These are phyloP conservation scores for Brachyistius frenatus DNA, from an alignment of 2,113 vertebrate species.

Conservation along the genomic window DNA sequence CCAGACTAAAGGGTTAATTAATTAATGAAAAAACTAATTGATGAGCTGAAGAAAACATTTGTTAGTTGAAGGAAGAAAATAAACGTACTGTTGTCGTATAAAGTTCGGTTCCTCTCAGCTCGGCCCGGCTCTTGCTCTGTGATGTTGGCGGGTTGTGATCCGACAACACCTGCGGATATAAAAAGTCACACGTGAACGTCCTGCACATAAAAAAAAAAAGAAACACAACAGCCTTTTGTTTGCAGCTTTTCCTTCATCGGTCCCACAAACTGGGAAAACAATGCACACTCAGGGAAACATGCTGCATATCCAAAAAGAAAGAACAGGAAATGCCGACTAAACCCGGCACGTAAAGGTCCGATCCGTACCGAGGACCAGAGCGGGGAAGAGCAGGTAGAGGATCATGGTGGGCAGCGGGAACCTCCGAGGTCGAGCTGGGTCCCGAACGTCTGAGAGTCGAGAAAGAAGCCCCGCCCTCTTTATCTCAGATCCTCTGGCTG, in stretches of 20 bases:
- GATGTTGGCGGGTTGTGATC: constrained; percentile 20
- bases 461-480: constrained; percentile 62
- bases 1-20: too few relatives aligned
- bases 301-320: constrained; percentile 1
- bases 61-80: neutral
- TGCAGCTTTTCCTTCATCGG: neutral
- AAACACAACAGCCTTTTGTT: neutral
- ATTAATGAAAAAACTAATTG: too few relatives aligned
- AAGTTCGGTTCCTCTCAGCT: constrained; percentile 23
- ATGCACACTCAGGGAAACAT: constrained; percentile 10
- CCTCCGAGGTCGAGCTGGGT: neutral
- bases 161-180: constrained; percentile 41
- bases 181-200: neutral
- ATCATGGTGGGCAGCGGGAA: constrained; percentile 48
- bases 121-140: neutral
- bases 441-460: neutral
- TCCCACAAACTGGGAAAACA: constrained; percentile 3
- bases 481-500: constrained; percentile 13
- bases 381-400: constrained; percentile 37
- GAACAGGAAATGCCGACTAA: constrained; percentile 47
- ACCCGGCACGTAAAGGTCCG: neutral
- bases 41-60: too few relatives aligned
- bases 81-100: constrained; percentile 33
- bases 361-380: constrained; percentile 18
- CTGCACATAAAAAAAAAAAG: neutral